These are phyloP conservation scores for Perognathus longimembris DNA, from an alignment of 2,113 vertebrate genomes.

Conservation along the genomic window DNA sequence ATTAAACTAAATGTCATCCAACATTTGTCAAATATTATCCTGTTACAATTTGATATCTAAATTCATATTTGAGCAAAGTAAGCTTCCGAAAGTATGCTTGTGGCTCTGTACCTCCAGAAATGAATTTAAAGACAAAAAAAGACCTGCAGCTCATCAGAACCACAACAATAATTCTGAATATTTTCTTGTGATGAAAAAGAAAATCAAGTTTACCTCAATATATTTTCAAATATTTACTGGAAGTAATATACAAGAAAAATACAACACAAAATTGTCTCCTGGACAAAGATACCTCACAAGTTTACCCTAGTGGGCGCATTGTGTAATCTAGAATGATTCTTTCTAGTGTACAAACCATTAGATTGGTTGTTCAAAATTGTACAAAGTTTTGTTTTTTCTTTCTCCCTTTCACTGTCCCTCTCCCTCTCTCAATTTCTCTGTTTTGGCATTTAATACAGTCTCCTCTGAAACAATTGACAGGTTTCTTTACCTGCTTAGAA, in stretches of 20 bases:
- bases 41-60: conserved; percentile 91
- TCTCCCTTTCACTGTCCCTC: conserved; percentile 18
- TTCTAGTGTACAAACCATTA: conserved; percentile 90
- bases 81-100: conserved; percentile 94
- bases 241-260: conserved; percentile 99
- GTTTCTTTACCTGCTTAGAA: conserved; percentile 79
- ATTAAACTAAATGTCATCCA: conserved; percentile 97
- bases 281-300: conserved; percentile 95
- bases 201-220: conserved; percentile 94
- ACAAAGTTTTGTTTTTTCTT: conserved; percentile 82
- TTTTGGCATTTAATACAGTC: conserved; percentile 87
- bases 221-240: conserved; percentile 99
- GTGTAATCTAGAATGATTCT: conserved; percentile 92
- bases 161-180: conserved; percentile 92
- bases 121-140: conserved; percentile 88
- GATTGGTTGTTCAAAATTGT: conserved; percentile 86
- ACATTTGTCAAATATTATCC: conserved; percentile 94
- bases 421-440: conserved; percentile 45
- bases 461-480: conserved; percentile 78
- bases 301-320: conserved; percentile 90
- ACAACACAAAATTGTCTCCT: conserved; percentile 99
- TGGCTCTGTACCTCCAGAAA: conserved; percentile 90
- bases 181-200: conserved; percentile 88
- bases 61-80: conserved; percentile 94
- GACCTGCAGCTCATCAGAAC: conserved; percentile 92